These are phyloP conservation scores for Tetrao urogallus DNA, from an alignment of 2,113 vertebrate species.

Conservation along the genomic window DNA sequence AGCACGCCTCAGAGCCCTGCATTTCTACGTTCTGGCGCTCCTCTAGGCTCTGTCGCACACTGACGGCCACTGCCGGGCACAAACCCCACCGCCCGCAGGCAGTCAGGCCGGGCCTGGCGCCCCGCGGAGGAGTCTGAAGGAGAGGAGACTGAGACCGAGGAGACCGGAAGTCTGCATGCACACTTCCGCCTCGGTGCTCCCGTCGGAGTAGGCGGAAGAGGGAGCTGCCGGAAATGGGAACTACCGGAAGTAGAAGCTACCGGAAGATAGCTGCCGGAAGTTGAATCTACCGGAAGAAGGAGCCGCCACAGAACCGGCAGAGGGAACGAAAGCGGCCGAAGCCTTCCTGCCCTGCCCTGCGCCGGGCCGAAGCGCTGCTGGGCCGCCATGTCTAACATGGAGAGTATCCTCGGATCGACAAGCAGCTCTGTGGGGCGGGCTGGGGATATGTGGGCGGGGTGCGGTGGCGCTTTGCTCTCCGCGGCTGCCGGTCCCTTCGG, in stretches of 20 bases:
- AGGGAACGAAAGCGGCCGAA: background rate
- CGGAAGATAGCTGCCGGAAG: background rate
- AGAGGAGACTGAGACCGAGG: too few species aligned
- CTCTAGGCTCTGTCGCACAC: too few species aligned
- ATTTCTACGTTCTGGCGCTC: too few species aligned
- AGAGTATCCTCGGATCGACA: background rate
- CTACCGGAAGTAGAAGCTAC: background rate
- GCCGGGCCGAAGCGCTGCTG: background rate
- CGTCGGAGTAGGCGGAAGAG: background rate
- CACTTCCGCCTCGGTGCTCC: background rate
- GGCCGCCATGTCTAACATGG: background rate
- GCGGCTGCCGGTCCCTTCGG: background rate
- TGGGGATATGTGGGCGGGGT: too few species aligned
- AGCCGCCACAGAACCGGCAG: fast-evolving
- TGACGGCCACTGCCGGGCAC: too few species aligned
- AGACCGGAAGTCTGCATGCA: too few species aligned
- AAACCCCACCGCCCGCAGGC: too few species aligned
- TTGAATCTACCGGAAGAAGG: background rate
- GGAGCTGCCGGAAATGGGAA: background rate
- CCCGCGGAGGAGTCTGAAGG: too few species aligned
- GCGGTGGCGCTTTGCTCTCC: background rate
- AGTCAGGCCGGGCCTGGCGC: too few species aligned
- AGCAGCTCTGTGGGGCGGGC: too few species aligned
- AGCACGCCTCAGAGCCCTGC: background rate
- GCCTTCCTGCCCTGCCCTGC: too few species aligned